Conservation (phyloP, 2,113 vertebrate genomes). For the Xerus inauris region DNA sequence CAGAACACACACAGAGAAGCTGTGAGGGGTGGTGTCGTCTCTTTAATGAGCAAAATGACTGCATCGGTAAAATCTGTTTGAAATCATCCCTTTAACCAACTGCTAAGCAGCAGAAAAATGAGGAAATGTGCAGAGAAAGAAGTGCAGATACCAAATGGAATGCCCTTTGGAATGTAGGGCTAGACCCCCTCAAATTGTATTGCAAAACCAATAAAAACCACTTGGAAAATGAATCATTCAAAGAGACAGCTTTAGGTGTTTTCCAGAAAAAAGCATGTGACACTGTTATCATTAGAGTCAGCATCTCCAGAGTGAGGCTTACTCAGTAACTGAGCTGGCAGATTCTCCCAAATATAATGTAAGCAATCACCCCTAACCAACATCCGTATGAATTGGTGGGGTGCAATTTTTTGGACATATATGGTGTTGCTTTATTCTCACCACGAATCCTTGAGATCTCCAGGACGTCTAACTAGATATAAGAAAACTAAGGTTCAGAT, state of each 20-base stretch:
- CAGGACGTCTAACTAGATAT: not conserved
- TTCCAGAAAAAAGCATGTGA: slow-evolving; percentile 45
- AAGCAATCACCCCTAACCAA: not conserved
- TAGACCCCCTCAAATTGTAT: not conserved
- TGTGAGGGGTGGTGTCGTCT: not conserved
- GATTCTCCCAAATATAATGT: not conserved
- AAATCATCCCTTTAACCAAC: not conserved
- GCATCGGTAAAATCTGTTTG: not conserved
- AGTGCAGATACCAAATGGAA: not conserved
- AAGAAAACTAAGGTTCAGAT: not conserved
- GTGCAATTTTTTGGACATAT: not conserved
- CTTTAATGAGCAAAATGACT: not conserved
- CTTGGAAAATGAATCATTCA: slow-evolving; percentile 61
- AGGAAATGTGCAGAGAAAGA: not conserved
- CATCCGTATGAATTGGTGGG: not conserved
- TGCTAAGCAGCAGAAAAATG: not conserved
- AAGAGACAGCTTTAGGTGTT: slow-evolving; percentile 41
- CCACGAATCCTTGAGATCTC: not conserved
- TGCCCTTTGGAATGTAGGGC: not conserved
- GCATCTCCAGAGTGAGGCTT: not conserved
- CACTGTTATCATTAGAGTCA: not conserved
- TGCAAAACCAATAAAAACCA: slow-evolving; percentile 14
- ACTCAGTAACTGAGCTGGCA: not conserved
- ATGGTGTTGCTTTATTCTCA: not conserved
- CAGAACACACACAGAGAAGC: not conserved